Evolutionary conservation across 1,140 invertebrate species (phyloP), one percentile per base, ranked within the genome.

Genomic region (Drosophila tsacasi): DNA sequence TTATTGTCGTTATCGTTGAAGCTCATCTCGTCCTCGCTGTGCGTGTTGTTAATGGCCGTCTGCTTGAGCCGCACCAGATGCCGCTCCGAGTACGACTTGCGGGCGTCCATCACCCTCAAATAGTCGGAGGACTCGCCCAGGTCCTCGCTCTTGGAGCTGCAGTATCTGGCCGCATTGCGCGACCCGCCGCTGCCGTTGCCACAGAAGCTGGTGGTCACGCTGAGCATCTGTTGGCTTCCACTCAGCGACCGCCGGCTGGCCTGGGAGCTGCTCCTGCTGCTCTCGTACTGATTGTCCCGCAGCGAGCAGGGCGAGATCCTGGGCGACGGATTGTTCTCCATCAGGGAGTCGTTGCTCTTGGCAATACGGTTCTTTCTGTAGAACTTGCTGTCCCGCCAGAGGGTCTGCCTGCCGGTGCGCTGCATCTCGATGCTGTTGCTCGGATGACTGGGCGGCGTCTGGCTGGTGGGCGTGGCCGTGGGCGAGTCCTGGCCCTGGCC

Each of bases 1-100:
- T 91, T 91, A 91, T 93, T 92, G 84, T 93, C 92, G 82, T 93
- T 91, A 71, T 93, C 92, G 71, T 91, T 92, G 83, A 92, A 92
- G 83, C 86, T 92, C 47, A 89, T 82, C 47, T 92, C 92, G 37
- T 93, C 92, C 76, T 93, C 83, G 54, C 90, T 86, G 64, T 87
- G 83, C 13, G 83, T 92, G 42, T 90, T 92, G 21, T 82, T 93
- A 1, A 93, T 93, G 35, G 92, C 92, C 37, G 91, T 93, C 66
- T 93, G 92, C 50, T 93, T 93, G 12, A 93, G 79, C 55, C 84
- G 83, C 42, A 92, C 87, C 64, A 93, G 57, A 63, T 93, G 91
- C 6, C 92, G 69, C 30, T 93, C 92, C 40, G 92, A 93, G 39
- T 93, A 92, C 2, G 91, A 92, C 55, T 93, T 92, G 17, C 92